Evolutionary conservation across 2,113 vertebrate species (phyloP), one percentile per base, ranked within the genome.

Genomic region (Serinus canaria): DNA sequence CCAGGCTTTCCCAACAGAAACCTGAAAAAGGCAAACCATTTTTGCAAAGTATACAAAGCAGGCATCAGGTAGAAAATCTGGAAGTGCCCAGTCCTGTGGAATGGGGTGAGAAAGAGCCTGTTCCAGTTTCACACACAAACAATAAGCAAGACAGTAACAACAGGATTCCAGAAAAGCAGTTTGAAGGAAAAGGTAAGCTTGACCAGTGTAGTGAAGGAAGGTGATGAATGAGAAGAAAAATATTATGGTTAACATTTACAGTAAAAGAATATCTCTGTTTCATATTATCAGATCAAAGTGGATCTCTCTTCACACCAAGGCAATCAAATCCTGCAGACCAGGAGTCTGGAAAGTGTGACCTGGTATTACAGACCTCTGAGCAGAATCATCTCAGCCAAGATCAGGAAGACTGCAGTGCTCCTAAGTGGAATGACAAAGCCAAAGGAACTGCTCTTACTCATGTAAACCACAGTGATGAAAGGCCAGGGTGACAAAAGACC

Each of bases 11-110:
- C 66, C 97, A 95, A 59, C 97, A 98, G 86, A 97, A 98, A 90
- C 49, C 67, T 73, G 83, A 87, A 91, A 98, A 96, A 97, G 97
- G 97, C 33, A 96, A 98, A 60, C 94, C 56, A 60, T 94, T 98
- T 89, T 94, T 97, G 92, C 94, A 92, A 95, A 97, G 94, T 68
- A 91, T 56, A 83, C 89, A 94, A 90, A 98, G 95, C 81, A 97
- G 95, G 92, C 77, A 95, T 93, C 77, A 60, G 68, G 69, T 62
- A 44, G 92, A 92, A 80, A 90, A 89, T 94, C 67, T 83, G 73
- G 92, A 98, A 60, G 91, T 95, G 70, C 82, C 87, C 52, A 95
- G 95, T 93, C 31, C 72, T 56, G 96, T 87, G 85, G 97, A 94
- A 89, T 97, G 95, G 82, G 89, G 75, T 77, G 81, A 93, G 78